phyloP scores from a whole-genome alignment of 2,797 vertebrate genomes.

The Manis javanica region DNA sequence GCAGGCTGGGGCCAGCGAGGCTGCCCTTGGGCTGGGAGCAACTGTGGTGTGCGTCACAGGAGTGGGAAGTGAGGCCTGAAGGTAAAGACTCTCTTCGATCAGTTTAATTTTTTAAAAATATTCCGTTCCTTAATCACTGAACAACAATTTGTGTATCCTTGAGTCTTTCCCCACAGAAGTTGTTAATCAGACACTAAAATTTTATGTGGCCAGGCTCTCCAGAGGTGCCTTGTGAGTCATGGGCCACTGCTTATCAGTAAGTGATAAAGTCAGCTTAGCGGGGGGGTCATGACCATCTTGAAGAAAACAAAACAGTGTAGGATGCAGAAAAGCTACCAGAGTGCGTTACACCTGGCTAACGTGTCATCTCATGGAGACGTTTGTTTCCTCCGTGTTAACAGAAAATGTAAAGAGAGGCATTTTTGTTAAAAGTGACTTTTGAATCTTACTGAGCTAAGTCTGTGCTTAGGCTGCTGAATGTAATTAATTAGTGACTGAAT shows the following conservation, averaged over 20 bases:
- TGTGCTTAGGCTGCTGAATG: not conserved
- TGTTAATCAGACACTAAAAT: not conserved
- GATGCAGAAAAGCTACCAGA: not conserved
- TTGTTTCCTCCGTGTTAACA: not conserved
- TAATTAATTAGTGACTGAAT: not conserved
- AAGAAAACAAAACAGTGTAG: accelerated
- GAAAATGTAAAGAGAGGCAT: not conserved
- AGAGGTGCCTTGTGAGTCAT: not conserved
- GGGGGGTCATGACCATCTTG: not conserved
- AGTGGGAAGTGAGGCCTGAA: not conserved
- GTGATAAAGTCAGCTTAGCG: not conserved
- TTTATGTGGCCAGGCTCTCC: not conserved
- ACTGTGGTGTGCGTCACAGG: too few species aligned
- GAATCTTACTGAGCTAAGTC: not conserved
- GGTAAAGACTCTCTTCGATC: too few species aligned
- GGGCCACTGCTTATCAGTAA: too few species aligned
- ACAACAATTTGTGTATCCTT: not conserved
- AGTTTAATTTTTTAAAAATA: not conserved
- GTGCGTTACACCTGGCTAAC: accelerated
- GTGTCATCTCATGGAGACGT: not conserved
- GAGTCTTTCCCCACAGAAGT: not conserved
- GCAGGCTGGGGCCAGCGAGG: accelerated
- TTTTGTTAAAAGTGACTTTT: not conserved
- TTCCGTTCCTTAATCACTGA: not conserved
- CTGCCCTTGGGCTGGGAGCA: accelerated